Evolutionary conservation across 2,888 invertebrate genomes (phyloP).

Genomic region (Euspilapteryx auroguttella): DNA sequence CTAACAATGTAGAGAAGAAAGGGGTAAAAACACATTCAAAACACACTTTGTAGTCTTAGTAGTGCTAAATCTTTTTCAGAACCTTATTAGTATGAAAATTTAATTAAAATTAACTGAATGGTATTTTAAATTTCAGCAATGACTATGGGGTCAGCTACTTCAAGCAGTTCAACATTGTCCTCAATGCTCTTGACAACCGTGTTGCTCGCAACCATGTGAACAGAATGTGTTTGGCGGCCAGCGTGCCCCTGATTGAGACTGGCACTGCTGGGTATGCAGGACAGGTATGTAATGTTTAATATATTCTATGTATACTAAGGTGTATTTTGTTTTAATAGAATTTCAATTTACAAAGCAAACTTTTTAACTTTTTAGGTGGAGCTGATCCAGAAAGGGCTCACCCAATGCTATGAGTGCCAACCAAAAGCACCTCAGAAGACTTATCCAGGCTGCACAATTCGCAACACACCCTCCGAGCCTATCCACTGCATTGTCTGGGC

Average conservation of each 20-base stretch:
- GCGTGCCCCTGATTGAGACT: slow-evolving; percentile 93
- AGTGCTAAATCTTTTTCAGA: too few relatives aligned
- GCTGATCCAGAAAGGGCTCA: slow-evolving; percentile 79
- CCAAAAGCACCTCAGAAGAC: slow-evolving; percentile 90
- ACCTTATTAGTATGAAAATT: too few relatives aligned
- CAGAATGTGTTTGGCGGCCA: slow-evolving; percentile 95
- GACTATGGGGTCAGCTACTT: slow-evolving; percentile 92
- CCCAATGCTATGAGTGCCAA: slow-evolving; percentile 97
- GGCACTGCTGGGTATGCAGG: slow-evolving; percentile 97
- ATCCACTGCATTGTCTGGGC: slow-evolving; percentile 99
- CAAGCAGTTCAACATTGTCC: slow-evolving; percentile 85
- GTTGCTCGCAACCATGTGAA: slow-evolving; percentile 98
- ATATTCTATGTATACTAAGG: neutral
- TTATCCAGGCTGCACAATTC: slow-evolving; percentile 97
- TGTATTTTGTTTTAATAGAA: too few relatives aligned
- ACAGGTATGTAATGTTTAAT: slow-evolving; percentile 59
- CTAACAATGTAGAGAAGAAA: too few relatives aligned
- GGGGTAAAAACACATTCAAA: too few relatives aligned
- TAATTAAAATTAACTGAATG: too few relatives aligned
- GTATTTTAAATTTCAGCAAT: slow-evolving; percentile 76
- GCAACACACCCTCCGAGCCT: slow-evolving; percentile 98
- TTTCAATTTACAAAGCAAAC: too few relatives aligned
- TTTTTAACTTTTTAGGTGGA: too few relatives aligned
- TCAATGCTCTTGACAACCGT: slow-evolving; percentile 97
- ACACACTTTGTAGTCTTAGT: too few relatives aligned